Evolutionary conservation across 2,888 invertebrate genomes (phyloP).

Genomic region (Sesia apiformis): DNA sequence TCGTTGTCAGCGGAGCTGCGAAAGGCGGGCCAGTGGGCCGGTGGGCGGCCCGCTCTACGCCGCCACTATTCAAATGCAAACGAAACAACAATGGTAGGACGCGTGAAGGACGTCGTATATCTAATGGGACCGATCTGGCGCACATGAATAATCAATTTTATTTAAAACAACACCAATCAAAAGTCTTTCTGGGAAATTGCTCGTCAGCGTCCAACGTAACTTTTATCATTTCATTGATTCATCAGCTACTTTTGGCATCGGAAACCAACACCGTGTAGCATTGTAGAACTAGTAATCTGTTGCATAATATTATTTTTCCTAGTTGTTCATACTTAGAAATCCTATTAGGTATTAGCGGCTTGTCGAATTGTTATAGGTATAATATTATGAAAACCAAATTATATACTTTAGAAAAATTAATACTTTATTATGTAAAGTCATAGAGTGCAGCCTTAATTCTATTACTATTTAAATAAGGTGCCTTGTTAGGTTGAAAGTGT

Average conservation of each 20-base stretch:
- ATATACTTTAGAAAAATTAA: conserved; percentile 72
- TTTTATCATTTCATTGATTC: not conserved
- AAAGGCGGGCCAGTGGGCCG: conserved; percentile 46
- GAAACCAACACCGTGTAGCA: conserved; percentile 38
- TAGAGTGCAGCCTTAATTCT: conserved; percentile 67
- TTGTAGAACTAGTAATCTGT: conserved; percentile 56
- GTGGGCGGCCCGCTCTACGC: conserved; percentile 51
- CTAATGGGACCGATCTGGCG: conserved; percentile 61
- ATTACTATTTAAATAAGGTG: conserved; percentile 69
- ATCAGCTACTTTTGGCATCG: not conserved
- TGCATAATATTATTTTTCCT: conserved; percentile 71
- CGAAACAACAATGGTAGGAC: conserved; percentile 70
- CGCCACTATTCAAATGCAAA: conserved; percentile 67
- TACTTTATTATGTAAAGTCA: conserved; percentile 72
- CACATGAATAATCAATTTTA: conserved; percentile 69
- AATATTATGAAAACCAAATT: conserved; percentile 69
- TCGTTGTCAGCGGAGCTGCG: conserved; percentile 33
- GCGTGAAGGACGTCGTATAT: conserved; percentile 71
- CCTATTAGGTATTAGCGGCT: conserved; percentile 67
- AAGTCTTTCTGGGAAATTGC: conserved; percentile 46
- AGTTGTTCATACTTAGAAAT: conserved; percentile 71
- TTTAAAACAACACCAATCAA: conserved; percentile 62
- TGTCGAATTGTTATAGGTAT: conserved; percentile 68
- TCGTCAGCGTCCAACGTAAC: not conserved
- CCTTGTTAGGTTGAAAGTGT: conserved; percentile 47